These are phyloP conservation scores for Coreoperca whiteheadi DNA, from an alignment of 2,113 vertebrate genomes.

Conservation along the genomic window DNA sequence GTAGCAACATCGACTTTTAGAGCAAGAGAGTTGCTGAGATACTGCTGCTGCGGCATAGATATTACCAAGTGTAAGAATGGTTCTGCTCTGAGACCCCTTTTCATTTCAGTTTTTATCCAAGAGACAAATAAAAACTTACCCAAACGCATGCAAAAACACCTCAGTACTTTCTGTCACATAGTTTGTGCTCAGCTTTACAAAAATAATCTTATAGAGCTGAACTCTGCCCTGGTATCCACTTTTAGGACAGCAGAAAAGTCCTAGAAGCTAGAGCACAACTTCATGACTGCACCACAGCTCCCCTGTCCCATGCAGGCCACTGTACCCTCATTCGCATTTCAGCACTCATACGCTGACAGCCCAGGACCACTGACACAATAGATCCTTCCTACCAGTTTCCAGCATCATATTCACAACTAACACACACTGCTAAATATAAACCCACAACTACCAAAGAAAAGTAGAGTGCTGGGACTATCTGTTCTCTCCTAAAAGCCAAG, in stretches of 20 bases:
- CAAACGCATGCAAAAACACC: background rate
- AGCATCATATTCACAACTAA: slow-evolving; percentile 26
- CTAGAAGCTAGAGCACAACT: slow-evolving; percentile 66
- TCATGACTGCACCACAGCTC: slow-evolving; percentile 78
- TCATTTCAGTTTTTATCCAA: slow-evolving; percentile 1
- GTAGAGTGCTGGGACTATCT: slow-evolving; percentile 23
- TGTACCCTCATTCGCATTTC: slow-evolving; percentile 65
- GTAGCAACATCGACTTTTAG: slow-evolving; percentile 35
- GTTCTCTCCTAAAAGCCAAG: slow-evolving; percentile 43
- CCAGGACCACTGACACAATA: slow-evolving; percentile 13
- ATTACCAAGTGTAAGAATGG: background rate
- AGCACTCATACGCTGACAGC: slow-evolving; percentile 39
- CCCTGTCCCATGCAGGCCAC: slow-evolving; percentile 80
- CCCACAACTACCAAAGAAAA: slow-evolving; percentile 32
- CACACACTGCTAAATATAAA: slow-evolving; percentile 35
- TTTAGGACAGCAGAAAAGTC: slow-evolving; percentile 55
- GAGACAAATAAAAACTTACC: background rate
- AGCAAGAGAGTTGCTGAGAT: slow-evolving; percentile 30
- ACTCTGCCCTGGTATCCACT: slow-evolving; percentile 58
- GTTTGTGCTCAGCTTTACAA: slow-evolving; percentile 5
- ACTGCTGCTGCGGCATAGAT: slow-evolving; percentile 29
- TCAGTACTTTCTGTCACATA: background rate
- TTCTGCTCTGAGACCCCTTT: slow-evolving; percentile 12
- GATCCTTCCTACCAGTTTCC: slow-evolving; percentile 25
- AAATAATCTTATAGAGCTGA: slow-evolving; percentile 19